Base-by-base conservation (phyloP, 2,113 vertebrate genomes). In the Xerus inauris region DNA sequence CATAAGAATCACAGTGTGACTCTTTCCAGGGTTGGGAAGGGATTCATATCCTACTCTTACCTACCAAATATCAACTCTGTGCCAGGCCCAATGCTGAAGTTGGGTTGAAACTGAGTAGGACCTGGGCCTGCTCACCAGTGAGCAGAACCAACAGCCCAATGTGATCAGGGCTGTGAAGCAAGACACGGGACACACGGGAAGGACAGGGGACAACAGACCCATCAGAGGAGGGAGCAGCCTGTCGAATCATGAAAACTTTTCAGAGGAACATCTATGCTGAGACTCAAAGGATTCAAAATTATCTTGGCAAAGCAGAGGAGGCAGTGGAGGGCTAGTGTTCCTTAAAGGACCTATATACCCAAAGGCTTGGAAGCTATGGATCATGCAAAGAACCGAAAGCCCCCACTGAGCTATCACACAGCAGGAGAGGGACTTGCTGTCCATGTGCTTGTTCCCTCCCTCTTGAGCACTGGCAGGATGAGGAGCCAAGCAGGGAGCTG, bases 361-460 rank as follows among this genome's bases (percentile, higher is more conserved):
- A n/a, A 40, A 54, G 57, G 16, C 76, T 42, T 54, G 28, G 69
- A 40, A 81, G 42, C 62, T 47, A 28, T 22, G 20, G n/a, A 28
- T 14, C 30, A 8, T 6, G 35, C 32, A 8, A 59, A 62, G 26
- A 75, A 69, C 40, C n/a, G 64, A 88, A 89, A 72, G n/a, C 3
- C 10, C 67, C 67, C n/a, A 8, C 42, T 38, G 28, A 38, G 35
- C 38, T 65, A 80, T 49, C 45, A 0, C 6, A 16, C 28, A 40
- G 12, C 20, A 14, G 0, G 26, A 1, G 0, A 82, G 67, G 67
- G 0, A 17, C 0, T 22, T 6, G 32, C 47, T 38, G 5, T 38
- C 38, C n/a, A 0, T 1, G 0, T 17, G 57, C 17, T 19, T 12
- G 40, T 9, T 54, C 38, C 2, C 72, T 19, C 30, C 20, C 13